Evolutionary conservation across 1,140 invertebrate species (phyloP).

Genomic region (Vanessa tameamea): DNA sequence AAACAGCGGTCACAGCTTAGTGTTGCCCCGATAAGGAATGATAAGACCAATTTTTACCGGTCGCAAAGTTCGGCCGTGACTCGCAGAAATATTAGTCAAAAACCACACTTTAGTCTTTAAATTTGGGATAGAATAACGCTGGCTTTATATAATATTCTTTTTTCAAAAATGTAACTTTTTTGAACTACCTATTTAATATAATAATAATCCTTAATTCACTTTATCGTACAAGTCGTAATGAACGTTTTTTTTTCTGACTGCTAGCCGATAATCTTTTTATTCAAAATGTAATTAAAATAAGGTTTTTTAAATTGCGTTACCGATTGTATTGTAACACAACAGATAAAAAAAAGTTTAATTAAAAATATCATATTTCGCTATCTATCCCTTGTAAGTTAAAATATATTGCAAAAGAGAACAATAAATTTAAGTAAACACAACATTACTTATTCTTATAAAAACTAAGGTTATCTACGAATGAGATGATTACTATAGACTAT

Average conservation of each 20-base stretch:
- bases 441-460: conserved; percentile 20
- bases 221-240: background rate
- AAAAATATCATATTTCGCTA: conserved; percentile 33
- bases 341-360: background rate
- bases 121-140: conserved; percentile 54
- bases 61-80: conserved; percentile 59
- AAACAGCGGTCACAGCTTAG: conserved; percentile 39
- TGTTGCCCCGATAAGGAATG: conserved; percentile 78
- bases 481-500: conserved; percentile 68
- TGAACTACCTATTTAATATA: background rate
- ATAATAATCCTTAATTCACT: background rate
- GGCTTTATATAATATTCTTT: background rate
- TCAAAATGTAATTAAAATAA: background rate
- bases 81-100: conserved; percentile 51
- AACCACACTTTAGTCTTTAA: conserved; percentile 71
- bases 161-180: background rate
- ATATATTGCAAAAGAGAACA: conserved; percentile 31
- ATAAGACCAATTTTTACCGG: conserved; percentile 79
- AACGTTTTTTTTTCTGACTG: background rate
- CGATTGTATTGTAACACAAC: background rate
- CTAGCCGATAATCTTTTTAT: background rate
- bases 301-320: background rate
- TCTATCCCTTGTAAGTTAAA: conserved; percentile 34
- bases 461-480: conserved; percentile 63
- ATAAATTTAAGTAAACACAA: conserved; percentile 26